Evolutionary conservation across 2,113 vertebrate genomes (phyloP).

Genomic region (Thamnophis sirtalis): DNA sequence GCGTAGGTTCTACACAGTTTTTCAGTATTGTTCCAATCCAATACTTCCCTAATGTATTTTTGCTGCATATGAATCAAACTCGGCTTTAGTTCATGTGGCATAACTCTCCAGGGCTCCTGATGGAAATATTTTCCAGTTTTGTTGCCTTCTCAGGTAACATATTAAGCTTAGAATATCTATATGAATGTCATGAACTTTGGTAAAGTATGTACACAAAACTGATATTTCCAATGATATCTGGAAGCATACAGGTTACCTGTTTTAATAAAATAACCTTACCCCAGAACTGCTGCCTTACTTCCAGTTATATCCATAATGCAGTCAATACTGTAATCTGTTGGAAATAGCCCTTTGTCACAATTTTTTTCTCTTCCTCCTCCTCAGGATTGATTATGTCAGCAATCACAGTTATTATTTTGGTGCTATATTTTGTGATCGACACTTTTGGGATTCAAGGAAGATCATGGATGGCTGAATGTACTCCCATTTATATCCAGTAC

Average conservation of each 20-base stretch:
- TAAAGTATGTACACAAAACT: not conserved
- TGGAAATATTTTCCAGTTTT: not conserved
- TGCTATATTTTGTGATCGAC: slow-evolving; percentile 91
- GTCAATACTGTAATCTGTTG: not conserved
- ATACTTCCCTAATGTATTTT: not conserved
- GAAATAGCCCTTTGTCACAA: not conserved
- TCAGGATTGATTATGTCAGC: slow-evolving; percentile 94
- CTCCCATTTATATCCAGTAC: slow-evolving; percentile 94
- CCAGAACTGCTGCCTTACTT: not conserved
- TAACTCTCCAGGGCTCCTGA: not conserved
- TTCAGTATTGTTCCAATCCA: not conserved
- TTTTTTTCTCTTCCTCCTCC: not conserved
- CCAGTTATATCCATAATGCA: not conserved
- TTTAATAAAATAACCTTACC: not conserved
- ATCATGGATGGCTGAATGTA: slow-evolving; percentile 84
- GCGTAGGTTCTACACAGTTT: not conserved
- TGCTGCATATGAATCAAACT: not conserved
- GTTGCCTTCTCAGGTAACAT: not conserved
- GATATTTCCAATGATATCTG: not conserved
- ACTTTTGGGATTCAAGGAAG: slow-evolving; percentile 80
- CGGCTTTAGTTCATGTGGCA: not conserved
- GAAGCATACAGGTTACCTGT: not conserved
- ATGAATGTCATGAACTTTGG: not conserved
- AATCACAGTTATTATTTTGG: slow-evolving; percentile 90
- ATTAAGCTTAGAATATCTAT: not conserved